These are phyloP conservation scores for Alentia gelatinosa DNA, from an alignment of 2,888 invertebrate species.

Conservation along the genomic window DNA sequence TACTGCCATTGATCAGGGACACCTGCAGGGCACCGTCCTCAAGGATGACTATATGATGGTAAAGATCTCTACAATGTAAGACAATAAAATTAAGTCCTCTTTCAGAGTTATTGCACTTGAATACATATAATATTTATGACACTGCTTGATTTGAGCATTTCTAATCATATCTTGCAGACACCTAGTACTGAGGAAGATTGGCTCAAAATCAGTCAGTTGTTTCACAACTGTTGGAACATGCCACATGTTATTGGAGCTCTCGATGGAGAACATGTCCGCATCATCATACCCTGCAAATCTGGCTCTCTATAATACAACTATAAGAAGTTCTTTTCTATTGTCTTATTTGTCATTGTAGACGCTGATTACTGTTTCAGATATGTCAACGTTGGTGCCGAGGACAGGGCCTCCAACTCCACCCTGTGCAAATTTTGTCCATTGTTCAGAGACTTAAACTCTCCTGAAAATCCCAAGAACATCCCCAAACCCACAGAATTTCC, in stretches of 20 bases:
- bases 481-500: not conserved
- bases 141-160: not conserved
- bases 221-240: not conserved
- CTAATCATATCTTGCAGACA: not conserved
- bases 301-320: not conserved
- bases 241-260: not conserved
- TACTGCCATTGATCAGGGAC: not conserved
- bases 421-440: not conserved
- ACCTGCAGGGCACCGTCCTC: not conserved
- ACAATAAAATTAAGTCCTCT: too few species aligned
- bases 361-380: too few species aligned
- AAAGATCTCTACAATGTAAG: not conserved
- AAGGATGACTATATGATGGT: not conserved
- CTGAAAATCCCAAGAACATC: not conserved
- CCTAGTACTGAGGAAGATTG: not conserved
- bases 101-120: too few species aligned
- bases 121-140: not conserved
- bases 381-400: not conserved
- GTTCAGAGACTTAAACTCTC: not conserved
- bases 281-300: not conserved
- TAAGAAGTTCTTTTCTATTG: not conserved
- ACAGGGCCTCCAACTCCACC: not conserved
- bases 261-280: not conserved
- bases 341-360: not conserved
- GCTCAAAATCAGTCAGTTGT: not conserved